Base-by-base conservation (phyloP, 2,888 invertebrate genomes). In the Thereva nobilitata region DNA sequence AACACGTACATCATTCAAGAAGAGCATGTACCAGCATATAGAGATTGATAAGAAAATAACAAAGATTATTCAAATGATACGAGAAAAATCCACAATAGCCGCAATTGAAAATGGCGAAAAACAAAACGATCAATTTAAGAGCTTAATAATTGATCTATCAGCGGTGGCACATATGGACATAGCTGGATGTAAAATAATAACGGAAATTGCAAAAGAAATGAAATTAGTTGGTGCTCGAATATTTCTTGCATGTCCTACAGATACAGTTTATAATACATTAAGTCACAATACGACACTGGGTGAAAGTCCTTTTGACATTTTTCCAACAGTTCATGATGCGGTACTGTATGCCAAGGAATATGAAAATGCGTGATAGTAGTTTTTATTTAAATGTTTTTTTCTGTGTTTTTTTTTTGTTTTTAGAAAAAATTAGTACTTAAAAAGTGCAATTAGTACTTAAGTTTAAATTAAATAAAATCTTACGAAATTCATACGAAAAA, bases 301-400 rank as follows among this genome's bases (percentile, higher is more conserved):
- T 4, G 78, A 79, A 67, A 78, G 79, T 23, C 77, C 78, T 7
- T 82, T 84, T 67, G 78, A 80, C 69, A 82, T 85, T 38, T 88
- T 87, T 72, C 85, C 87, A 4, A 86, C 87, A 0, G 78, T 87
- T 12, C 86, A 88, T 71, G 88, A 89, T 77, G 87, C 88, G 38
- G 86, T 88, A 49, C 76, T 79, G 63, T 84, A 80, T 73, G 79
- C 81, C 40, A 76, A 75, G 72, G 76, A 79, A n/a, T 76, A 73
- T 64, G 76, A 75, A 40, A 74, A 34, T 34, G n/a, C 42, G 5
- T 59, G 49, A 47, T 8, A 59, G 34, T 23, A 23, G 23, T 23
- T 23, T 23, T 23, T 23, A 23, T 23, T 23, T 23, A 23, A 23
- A 23, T 23, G 23, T 23, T 2, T 1, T 23, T 23, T 23, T 23